Base-by-base conservation (phyloP, 2,888 invertebrate genomes). In the Oscheius sp. region DNA sequence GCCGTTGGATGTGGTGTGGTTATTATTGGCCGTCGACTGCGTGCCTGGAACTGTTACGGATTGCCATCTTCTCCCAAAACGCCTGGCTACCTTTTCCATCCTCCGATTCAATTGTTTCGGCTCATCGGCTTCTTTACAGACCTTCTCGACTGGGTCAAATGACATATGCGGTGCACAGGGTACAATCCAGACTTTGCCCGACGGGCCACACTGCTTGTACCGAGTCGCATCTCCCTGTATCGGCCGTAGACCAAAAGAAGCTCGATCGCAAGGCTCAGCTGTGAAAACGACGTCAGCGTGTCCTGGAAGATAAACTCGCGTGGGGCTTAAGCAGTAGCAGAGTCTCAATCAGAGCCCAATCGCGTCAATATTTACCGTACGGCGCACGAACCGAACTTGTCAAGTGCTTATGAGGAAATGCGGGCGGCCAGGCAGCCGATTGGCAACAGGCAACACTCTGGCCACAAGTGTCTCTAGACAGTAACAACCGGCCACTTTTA, bases 141-240 rank as follows among this genome's bases (percentile, higher is more conserved):
- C 81, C 59, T 75, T 74, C 70, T 81, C 81, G 27, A 78, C 75
- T 1, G 81, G 79, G 66, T 81, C 77, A 52, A 81, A 81, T 0
- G 75, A 73, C 78, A 79, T 78, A 23, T 74, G 70, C 12, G 81
- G 79, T 2, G 79, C 77, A 52, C 81, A 81, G 13, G 81, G 81
- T 12, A 81, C 81, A 68, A 81, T 79, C 81, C 81, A 81, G 41
- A 81, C 81, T 53, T 76, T 68, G 53, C 77, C 78, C 21, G 78
- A 78, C 7, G 79, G 79, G 12, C 79, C 79, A 35, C 81, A 81
- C 63, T 81, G 81, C 25, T 78, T 77, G 56, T 81, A 81, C 55
- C 81, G 69, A 3, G 74, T 63, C 12, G 76, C 74, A 59, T 81
- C 81, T 7, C 81, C 81, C 35, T 76, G 73, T 16, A 81, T 76